Evolutionary conservation across 2,888 invertebrate genomes (phyloP).

Genomic region (Eurois occulta): DNA sequence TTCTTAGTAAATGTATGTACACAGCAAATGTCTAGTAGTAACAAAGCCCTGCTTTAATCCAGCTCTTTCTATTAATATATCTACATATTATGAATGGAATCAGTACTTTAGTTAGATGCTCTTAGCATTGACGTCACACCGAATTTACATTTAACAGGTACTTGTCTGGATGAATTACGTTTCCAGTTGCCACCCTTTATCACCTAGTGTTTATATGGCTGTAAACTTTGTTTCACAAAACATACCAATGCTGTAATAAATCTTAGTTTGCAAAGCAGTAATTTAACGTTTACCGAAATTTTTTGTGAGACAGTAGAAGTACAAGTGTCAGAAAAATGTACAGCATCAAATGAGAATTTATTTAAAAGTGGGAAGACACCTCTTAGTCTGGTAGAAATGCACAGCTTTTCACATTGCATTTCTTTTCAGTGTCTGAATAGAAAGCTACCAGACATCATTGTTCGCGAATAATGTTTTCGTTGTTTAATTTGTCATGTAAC

Average conservation of each 20-base stretch:
- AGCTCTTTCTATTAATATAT: conserved; percentile 44
- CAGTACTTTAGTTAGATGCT: conserved; percentile 35
- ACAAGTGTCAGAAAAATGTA: conserved; percentile 40
- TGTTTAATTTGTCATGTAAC: conserved; percentile 59
- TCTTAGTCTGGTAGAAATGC: conserved; percentile 29
- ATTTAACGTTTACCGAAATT: not conserved
- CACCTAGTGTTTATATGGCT: conserved; percentile 41
- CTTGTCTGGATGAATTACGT: conserved; percentile 51
- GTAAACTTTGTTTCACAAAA: conserved; percentile 30
- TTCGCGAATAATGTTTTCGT: conserved; percentile 52
- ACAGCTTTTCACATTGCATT: conserved; percentile 41
- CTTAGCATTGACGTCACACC: conserved; percentile 59
- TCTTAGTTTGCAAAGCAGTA: conserved; percentile 3
- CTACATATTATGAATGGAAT: conserved; percentile 40
- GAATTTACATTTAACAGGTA: conserved; percentile 61
- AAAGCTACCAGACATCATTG: conserved; percentile 61
- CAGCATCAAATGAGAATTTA: conserved; percentile 27
- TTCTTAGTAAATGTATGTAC: conserved; percentile 18
- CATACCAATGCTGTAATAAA: conserved; percentile 23
- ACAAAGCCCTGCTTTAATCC: conserved; percentile 46
- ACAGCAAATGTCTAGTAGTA: conserved; percentile 2
- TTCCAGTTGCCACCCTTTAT: conserved; percentile 50
- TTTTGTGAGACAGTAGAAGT: conserved; percentile 7
- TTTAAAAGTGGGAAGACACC: conserved; percentile 27
- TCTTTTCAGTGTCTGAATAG: conserved; percentile 47